Evolutionary conservation across 2,113 vertebrate species (phyloP), one percentile per base, ranked within the genome.

Genomic region (Emberiza fucata): DNA sequence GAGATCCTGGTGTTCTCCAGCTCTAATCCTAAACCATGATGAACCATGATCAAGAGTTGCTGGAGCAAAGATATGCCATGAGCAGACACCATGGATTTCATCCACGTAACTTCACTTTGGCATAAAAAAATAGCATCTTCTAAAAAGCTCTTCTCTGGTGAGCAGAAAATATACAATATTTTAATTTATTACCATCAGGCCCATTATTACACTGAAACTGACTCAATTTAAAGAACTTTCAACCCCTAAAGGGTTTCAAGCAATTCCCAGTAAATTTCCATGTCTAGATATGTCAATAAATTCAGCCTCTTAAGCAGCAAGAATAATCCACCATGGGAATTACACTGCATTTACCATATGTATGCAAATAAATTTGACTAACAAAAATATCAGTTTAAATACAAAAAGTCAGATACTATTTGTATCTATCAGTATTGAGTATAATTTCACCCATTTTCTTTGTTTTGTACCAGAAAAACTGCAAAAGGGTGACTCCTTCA

Each of bases 201-300:
- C 75, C 28, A 64, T 90, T 88, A 90, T 68, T 71, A 83, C 68
- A 90, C 33, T 86, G 92, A 86, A 90, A 83, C 28, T 63, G 81
- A 86, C 23, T 90, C 51, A 9, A 70, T 63, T 82, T 73, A 73
- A 92, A 92, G 81, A 87, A 73, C 54, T 80, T 73, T 81, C 54
- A 90, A 16, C 6, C 5, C 70, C 56, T 63, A 44, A 77, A 80
- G n/a, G 51, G 12, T 73, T 94, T 90, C 76, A 86, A 81, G 78
- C 35, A 90, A 94, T 90, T 90, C 48, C 77, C 79, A 73, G 39
- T 91, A 80, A 88, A 91, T 90, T 93, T 93, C 33, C 33, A 35
- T 48, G 24, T 56, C 92, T 92, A 91, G 68, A 56, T 83, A 70
- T 14, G 48, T 88, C 93, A 90, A 45, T 70, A 93, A 90, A 86